A percentile compares a stretch with the other conserved stretches of the same genome.
These are phyloP conservation scores for Lordiphosa clarofinis DNA, from an alignment of 1,140 invertebrate species.

Conservation along the genomic window DNA sequence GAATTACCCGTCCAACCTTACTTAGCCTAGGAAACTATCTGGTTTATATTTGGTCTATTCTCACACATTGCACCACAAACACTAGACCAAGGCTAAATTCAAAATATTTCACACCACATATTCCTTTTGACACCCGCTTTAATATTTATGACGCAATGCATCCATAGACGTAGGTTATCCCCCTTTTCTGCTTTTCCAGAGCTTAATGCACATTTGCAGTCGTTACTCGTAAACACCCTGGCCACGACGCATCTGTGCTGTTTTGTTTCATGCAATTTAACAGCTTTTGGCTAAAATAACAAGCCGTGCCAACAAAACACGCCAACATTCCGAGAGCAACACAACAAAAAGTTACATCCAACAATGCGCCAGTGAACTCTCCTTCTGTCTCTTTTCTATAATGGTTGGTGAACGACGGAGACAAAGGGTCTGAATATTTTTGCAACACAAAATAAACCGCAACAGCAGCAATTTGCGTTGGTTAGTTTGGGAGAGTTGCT, in stretches of 20 bases:
- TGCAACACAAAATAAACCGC: constrained; percentile 77
- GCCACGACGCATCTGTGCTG: constrained; percentile 18
- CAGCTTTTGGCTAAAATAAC: constrained; percentile 77
- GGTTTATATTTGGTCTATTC: constrained; percentile 31
- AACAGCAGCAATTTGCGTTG: constrained; percentile 72
- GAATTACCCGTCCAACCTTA: no score
- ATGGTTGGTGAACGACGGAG: not conserved
- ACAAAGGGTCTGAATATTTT: constrained; percentile 51
- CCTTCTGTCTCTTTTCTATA: not conserved
- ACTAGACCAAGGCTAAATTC: constrained; percentile 21
- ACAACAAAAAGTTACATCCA: constrained; percentile 68
- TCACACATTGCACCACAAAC: constrained; percentile 12
- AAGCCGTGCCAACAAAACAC: constrained; percentile 42
- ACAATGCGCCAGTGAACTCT: constrained; percentile 55
- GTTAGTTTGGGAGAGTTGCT: constrained; percentile 66
- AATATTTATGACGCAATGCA: constrained; percentile 56
- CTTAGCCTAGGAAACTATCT: no score
- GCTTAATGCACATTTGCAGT: constrained; percentile 34
- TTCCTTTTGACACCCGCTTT: constrained; percentile 49
- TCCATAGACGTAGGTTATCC: constrained; percentile 15
- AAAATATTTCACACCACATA: constrained; percentile 58
- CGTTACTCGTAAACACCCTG: constrained; percentile 27
- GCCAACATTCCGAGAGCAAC: constrained; percentile 37
- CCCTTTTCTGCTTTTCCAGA: constrained; percentile 4
- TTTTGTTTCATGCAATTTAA: constrained; percentile 76